Evolutionary conservation across 2,113 vertebrate species (phyloP).

Genomic region (Sander vitreus): DNA sequence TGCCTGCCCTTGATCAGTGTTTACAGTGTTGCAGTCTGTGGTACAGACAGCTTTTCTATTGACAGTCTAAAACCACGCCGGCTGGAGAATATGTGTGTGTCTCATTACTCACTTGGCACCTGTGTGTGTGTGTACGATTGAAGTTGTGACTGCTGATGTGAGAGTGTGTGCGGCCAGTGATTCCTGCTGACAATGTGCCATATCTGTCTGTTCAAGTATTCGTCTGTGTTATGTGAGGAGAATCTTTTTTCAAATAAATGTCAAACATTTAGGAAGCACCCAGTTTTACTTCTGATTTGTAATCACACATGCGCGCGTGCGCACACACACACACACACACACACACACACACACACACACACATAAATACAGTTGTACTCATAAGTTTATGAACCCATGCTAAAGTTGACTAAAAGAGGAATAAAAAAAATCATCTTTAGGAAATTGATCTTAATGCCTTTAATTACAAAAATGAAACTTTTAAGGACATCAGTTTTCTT

Average conservation of each 20-base stretch:
- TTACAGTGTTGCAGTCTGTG: constrained; percentile 79
- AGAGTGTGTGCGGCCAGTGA: constrained; percentile 50
- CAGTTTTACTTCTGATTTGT: constrained; percentile 32
- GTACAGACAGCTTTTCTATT: constrained; percentile 81
- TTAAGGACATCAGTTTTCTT: too few species aligned
- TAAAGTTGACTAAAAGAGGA: too few species aligned
- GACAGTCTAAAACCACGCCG: constrained; percentile 68
- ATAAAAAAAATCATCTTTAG: too few species aligned
- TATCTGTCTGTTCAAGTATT: constrained; percentile 61
- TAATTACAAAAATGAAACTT: too few species aligned
- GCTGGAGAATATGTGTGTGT: constrained; percentile 51
- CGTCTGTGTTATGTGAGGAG: constrained; percentile 63
- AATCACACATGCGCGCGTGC: background rate
- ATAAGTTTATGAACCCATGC: too few species aligned
- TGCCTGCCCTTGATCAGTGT: constrained; percentile 51
- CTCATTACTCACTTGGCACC: constrained; percentile 48
- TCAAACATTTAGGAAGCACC: constrained; percentile 60
- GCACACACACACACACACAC: background rate
- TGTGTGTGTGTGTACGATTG: constrained; percentile 47
- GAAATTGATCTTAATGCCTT: too few species aligned
- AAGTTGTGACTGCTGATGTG: constrained; percentile 35
- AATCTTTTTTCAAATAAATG: constrained; percentile 88
- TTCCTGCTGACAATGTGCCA: constrained; percentile 70
- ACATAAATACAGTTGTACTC: too few species aligned
- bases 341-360: too few species aligned